Conservation (phyloP, 2,888 invertebrate species). For the Zaprionus obscuricornis region DNA sequence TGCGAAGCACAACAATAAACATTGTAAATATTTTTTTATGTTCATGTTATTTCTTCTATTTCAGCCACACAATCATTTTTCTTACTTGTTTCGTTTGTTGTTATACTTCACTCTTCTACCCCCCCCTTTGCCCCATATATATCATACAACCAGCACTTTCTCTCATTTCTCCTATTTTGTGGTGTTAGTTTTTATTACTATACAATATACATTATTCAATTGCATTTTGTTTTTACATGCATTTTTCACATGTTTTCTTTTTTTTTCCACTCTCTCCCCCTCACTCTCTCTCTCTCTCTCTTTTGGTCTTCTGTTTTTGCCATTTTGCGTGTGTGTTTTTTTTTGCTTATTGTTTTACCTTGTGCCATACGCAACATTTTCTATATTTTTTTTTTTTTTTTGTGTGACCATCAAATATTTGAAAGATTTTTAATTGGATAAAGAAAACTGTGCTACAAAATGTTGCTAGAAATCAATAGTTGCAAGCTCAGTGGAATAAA, state of each 20-base stretch:
- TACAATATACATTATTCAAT: slow-evolving; percentile 68
- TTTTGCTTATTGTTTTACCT: neutral
- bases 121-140: slow-evolving; percentile 18
- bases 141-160: slow-evolving; percentile 29
- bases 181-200: slow-evolving; percentile 66
- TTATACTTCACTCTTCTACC: slow-evolving; percentile 1
- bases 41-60: slow-evolving; percentile 30
- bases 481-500: too few species aligned
- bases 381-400: too few species aligned
- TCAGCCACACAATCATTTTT: slow-evolving; percentile 36
- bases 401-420: slow-evolving; percentile 24
- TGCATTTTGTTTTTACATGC: slow-evolving; percentile 31
- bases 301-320: neutral
- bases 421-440: neutral
- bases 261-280: neutral
- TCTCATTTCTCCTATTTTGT: slow-evolving; percentile 22
- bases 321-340: neutral
- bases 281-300: neutral
- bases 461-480: too few species aligned
- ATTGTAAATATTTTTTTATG: slow-evolving; percentile 68
- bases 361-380: slow-evolving; percentile 8
- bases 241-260: slow-evolving; percentile 15
- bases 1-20: slow-evolving; percentile 77
- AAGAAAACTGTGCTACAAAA: too few species aligned
- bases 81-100: slow-evolving; percentile 29